Percentiles rank a stretch among this genome's conserved stretches.
These are phyloP conservation scores for Bradypus variegatus DNA, from an alignment of 2,797 vertebrate genomes.

Conservation along the genomic window DNA sequence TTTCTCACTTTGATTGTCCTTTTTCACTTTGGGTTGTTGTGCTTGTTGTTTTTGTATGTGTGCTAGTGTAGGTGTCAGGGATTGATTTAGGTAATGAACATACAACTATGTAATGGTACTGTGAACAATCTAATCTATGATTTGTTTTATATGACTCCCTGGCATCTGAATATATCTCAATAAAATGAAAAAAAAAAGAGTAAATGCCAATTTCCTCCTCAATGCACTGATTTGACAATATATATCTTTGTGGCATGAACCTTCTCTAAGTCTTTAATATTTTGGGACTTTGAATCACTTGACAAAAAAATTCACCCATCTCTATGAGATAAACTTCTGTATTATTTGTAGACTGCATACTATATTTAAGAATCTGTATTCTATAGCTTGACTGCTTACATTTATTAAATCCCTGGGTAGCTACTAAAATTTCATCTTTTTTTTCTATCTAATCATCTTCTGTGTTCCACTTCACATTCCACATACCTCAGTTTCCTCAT, in stretches of 20 bases:
- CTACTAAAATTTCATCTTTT: background rate
- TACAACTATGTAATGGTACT: no score
- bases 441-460: background rate
- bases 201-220: background rate
- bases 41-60: no score
- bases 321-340: background rate
- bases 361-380: background rate
- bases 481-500: background rate
- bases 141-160: no score
- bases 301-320: background rate
- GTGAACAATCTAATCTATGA: no score
- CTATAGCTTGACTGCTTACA: background rate
- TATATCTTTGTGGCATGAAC: background rate
- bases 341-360: background rate
- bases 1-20: no score
- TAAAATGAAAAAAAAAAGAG: no score
- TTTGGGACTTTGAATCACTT: background rate
- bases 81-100: no score
- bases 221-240: background rate
- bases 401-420: background rate
- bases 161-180: no score
- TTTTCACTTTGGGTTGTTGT: no score
- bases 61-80: no score
- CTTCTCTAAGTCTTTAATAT: background rate
- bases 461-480: background rate